These are phyloP conservation scores for Zoanthus sociatus DNA, from an alignment of 92 coral and sea anemone genomes.

Conservation along the genomic window DNA sequence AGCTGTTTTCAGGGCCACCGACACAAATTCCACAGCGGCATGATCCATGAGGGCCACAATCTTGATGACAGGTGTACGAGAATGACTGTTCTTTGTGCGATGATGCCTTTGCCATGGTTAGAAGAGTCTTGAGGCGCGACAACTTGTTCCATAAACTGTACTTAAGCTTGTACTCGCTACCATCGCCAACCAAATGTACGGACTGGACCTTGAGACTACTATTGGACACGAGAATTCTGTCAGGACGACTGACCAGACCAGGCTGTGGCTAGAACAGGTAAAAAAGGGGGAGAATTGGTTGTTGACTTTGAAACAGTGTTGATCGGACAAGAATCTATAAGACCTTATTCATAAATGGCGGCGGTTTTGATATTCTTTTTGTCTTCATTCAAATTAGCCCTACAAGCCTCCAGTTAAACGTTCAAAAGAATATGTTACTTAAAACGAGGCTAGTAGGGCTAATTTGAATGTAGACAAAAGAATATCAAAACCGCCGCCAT, in stretches of 20 bases:
- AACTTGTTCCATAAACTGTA: constrained; percentile 85
- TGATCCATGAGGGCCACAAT: constrained; percentile 99
- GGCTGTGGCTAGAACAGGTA: constrained; percentile 83
- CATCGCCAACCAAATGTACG: constrained; percentile 75
- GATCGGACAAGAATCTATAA: too few relatives aligned
- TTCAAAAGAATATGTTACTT: too few relatives aligned
- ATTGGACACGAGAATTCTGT: constrained; percentile 83
- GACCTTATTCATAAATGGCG: too few relatives aligned
- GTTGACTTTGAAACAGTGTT: too few relatives aligned
- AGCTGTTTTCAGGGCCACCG: constrained; percentile 80
- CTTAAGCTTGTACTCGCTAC: constrained; percentile 70
- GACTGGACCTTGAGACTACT: constrained; percentile 76
- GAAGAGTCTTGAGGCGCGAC: constrained; percentile 73
- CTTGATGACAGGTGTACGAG: constrained; percentile 86
- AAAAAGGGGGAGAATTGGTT: neutral
- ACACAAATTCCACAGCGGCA: constrained; percentile 99
- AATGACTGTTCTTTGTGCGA: constrained; percentile 48
- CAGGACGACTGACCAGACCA: constrained; percentile 92
- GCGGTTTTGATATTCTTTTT: too few relatives aligned
- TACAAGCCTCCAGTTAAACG: too few relatives aligned
- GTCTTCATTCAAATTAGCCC: too few relatives aligned
- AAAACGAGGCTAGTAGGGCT: too few relatives aligned
- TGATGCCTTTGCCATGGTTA: constrained; percentile 68
- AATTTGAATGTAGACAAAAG: too few relatives aligned
- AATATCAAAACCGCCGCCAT: too few relatives aligned